A percentile compares a stretch with the other conserved stretches of the same genome.
Evolutionary conservation across 2,113 vertebrate species (phyloP).

Genomic region (Glaucidium brasilianum): DNA sequence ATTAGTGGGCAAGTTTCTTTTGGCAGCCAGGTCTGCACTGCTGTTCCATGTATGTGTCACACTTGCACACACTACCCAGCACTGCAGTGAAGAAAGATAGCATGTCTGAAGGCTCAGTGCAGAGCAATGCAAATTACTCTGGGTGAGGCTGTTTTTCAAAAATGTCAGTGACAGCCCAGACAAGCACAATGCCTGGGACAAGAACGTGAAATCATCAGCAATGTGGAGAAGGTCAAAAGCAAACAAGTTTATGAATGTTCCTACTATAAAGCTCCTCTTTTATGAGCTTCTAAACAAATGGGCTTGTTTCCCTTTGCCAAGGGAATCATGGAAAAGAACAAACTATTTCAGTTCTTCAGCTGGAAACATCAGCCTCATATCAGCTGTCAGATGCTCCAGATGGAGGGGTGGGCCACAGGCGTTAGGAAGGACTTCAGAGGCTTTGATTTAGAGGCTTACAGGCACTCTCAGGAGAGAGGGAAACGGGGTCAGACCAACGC

Average conservation of each 20-base stretch:
- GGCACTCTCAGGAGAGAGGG: neutral
- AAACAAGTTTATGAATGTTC: constrained; percentile 63
- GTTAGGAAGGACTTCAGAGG: neutral
- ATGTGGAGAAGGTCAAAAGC: constrained; percentile 50
- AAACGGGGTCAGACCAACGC: neutral
- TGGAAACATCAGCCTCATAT: constrained; percentile 45
- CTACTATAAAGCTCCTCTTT: constrained; percentile 43
- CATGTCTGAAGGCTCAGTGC: neutral
- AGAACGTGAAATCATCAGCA: constrained; percentile 12
- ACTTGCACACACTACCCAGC: neutral
- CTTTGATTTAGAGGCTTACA: neutral
- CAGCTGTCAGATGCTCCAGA: constrained; percentile 2
- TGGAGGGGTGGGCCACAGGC: neutral
- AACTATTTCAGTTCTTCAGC: constrained; percentile 26
- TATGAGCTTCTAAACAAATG: constrained; percentile 51
- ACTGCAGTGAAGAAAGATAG: neutral
- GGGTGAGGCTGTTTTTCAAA: constrained; percentile 1
- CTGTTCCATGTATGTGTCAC: neutral
- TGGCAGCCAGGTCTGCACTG: neutral
- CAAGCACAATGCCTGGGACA: neutral
- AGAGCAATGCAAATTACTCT: neutral
- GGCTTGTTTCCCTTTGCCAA: constrained; percentile 27
- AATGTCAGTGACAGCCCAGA: constrained; percentile 2
- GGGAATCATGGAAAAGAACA: constrained; percentile 36
- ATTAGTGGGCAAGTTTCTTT: neutral